Conservation (phyloP, 2,797 vertebrate species). For the Manis pentadactyla region DNA sequence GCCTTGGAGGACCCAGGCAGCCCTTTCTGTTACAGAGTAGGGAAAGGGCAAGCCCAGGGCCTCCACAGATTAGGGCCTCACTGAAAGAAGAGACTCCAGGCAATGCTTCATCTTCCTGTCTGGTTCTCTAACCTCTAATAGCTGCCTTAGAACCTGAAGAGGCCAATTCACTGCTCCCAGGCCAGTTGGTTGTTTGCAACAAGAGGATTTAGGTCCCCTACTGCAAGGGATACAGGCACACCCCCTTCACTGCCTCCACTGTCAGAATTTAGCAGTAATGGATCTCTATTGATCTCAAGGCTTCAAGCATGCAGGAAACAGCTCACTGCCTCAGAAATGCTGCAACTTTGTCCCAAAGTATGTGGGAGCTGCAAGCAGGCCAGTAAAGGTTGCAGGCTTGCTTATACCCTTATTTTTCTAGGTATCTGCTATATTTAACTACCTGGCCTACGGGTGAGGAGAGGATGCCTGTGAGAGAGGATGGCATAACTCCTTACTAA, state of each 20-base stretch:
- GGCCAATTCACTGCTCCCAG: background rate
- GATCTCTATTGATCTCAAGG: background rate
- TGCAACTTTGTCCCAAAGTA: background rate
- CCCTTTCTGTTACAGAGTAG: background rate
- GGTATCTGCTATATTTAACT: background rate
- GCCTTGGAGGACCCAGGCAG: background rate
- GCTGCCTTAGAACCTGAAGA: conserved; percentile 6
- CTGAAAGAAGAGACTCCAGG: background rate
- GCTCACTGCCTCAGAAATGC: background rate
- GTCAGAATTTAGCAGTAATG: background rate
- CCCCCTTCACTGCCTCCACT: background rate
- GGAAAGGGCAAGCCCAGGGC: background rate
- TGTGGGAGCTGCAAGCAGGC: background rate
- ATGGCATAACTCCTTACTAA: background rate
- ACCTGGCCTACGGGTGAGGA: background rate
- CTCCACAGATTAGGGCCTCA: background rate
- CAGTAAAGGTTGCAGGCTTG: background rate
- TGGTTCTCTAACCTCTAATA: conserved; percentile 20
- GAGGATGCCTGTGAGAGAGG: background rate
- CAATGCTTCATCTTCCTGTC: background rate
- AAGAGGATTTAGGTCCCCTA: background rate
- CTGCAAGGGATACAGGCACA: background rate
- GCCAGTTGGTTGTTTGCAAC: background rate
- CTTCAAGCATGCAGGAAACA: background rate
- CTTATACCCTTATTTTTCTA: background rate